Base-by-base conservation (phyloP, 2,888 invertebrate species). In the Petrolisthes manimaculis region DNA sequence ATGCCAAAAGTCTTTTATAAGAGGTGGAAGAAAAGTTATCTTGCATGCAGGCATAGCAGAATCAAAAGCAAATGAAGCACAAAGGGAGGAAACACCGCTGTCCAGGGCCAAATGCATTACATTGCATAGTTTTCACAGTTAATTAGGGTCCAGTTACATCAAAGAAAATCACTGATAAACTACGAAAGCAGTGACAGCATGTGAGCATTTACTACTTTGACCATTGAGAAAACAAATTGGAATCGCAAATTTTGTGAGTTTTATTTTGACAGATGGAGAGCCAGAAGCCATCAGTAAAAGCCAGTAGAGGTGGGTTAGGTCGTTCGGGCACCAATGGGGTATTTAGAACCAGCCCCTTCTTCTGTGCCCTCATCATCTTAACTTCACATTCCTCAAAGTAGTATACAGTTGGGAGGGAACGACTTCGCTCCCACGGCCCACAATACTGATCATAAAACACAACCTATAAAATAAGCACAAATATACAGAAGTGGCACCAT, bases 401-500 rank as follows among this genome's bases (percentile, higher is more conserved):
- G 81, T 82, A 67, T 67, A 82, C 81, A 67, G 81, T 56, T 37
- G 51, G 81, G 51, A 67, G 81, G 51, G 81, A 37, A 67, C 56
- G 55, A 21, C 53, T 55, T n/a, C 21, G 51, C n/a, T 61, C 79
- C 79, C 53, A 61, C 61, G 21, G 54, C 82, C 78, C 71, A 80
- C 51, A 86, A 82, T 86, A 86, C 86, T 79, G 86, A 86, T 85
- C 53, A 67, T n/a, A 24, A 55, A 86, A 86, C 86, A 86, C 75
- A 86, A 86, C 82, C 86, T 81, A 86, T 71, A 71, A 71, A 71
- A 71, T 71, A 86, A 86, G 81, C 86, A 86, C 82, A 74, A 84
- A 84, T 77, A 84, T 84, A 86, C 54, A 86, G 81, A 81, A 86
- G 71, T 86, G 86, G 86, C 86, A 86, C 86, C 86, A 86, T 86